Evolutionary conservation across 2,113 vertebrate species (phyloP), one percentile per base, ranked within the genome.

Genomic region (Anseranas semipalmata): DNA sequence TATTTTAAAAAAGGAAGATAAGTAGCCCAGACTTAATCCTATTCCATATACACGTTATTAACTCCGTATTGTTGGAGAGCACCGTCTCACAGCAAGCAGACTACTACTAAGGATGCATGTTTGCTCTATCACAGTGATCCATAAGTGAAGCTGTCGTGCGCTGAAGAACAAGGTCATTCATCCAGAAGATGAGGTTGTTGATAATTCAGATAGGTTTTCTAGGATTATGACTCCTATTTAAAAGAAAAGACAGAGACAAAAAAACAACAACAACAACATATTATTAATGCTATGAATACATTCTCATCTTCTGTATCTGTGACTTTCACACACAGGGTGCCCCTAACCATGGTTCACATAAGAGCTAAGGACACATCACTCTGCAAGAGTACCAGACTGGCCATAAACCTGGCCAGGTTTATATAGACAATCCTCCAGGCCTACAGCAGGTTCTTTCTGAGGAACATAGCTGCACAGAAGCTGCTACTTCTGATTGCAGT

Each of bases 111-210:
- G 93, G 96, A 88, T 84, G 83, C 52, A 14, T 28, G 85, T 97
- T 97, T 97, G 94, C 83, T 97, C 68, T 93, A 87, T 98, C 97
- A 97, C 97, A 98, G 98, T 98, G 98, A 97, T 95, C 97, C 93
- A 95, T 96, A 93, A 94, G 95, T 92, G 92, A 96, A 97, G 97
- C 78, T 97, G 92, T 91, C 95, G 85, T 94, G 90, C 94, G 95
- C 94, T 86, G 94, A 96, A 96, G 91, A 95, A 95, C 81, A 92
- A 68, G 48, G 89, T 94, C 90, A 90, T 56, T 93, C 92, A 93
- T 95, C 85, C 85, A 84, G 92, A 35, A 79, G 95, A 95, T 92
- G 96, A 94, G 96, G 90, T 96, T 96, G 82, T 83, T 4, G 43
- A 65, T 48, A 89, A 95, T 92, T 95, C 76, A 80, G 33, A 65